A percentile compares a stretch with the other conserved stretches of the same genome.
phyloP scores from a whole-genome alignment of 2,113 vertebrate species.

The Sebastes fasciatus region DNA sequence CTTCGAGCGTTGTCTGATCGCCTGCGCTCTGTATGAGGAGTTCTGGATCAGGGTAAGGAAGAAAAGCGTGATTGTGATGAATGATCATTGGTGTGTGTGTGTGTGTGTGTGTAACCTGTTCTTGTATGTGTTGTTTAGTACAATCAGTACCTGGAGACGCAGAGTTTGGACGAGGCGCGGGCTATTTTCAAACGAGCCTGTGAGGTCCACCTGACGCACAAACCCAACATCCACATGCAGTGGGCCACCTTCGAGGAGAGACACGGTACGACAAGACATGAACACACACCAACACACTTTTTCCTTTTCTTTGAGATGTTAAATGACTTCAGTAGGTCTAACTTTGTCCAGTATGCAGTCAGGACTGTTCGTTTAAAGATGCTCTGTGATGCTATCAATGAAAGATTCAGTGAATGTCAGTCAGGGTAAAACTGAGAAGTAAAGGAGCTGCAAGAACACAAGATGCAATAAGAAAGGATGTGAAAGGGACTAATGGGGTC shows the following conservation, averaged over 20 bases:
- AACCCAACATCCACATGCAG: constrained; percentile 87
- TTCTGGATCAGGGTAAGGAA: constrained; percentile 88
- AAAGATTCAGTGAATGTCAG: background rate
- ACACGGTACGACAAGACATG: constrained; percentile 80
- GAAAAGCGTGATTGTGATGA: background rate
- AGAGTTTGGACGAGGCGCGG: constrained; percentile 81
- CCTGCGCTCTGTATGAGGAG: constrained; percentile 90
- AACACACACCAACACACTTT: background rate
- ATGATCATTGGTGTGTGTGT: background rate
- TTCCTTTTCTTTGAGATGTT: background rate
- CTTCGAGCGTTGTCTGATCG: constrained; percentile 90
- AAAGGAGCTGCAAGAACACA: background rate
- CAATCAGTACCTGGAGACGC: constrained; percentile 84
- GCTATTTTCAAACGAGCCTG: constrained; percentile 87
- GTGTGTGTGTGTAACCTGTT: background rate
- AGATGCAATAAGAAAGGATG: too few species aligned
- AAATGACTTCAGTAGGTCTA: background rate
- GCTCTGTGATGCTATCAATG: background rate
- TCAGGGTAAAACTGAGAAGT: background rate
- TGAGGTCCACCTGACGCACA: constrained; percentile 84
- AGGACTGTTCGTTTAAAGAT: background rate
- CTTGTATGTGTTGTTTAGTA: constrained; percentile 79
- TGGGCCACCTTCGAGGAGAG: constrained; percentile 91
- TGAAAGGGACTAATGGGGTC: background rate
- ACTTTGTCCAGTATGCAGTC: background rate